phyloP scores from a whole-genome alignment of 2,113 vertebrate genomes.

The Ellobius talpinus region DNA sequence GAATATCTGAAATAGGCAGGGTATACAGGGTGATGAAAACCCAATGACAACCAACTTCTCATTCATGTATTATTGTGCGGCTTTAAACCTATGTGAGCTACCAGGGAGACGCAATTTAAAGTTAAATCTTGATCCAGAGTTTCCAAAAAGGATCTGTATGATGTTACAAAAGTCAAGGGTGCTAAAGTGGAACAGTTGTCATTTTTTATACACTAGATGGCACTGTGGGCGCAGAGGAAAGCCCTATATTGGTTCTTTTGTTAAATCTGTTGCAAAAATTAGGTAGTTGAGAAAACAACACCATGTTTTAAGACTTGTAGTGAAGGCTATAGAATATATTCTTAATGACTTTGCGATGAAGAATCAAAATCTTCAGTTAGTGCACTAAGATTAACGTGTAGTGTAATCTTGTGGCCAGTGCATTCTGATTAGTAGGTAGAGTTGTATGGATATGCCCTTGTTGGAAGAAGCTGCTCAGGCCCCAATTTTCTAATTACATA shows the following conservation, averaged over 20 bases:
- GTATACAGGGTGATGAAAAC: conserved; percentile 25
- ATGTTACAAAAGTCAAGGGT: conserved; percentile 35
- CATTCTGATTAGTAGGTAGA: neutral
- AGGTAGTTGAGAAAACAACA: conserved; percentile 45
- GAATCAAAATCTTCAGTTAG: neutral
- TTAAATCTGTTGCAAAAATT: conserved; percentile 69
- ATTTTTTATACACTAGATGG: conserved; percentile 83
- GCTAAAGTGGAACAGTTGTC: conserved; percentile 34
- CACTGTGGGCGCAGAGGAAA: conserved; percentile 86
- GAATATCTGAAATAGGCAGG: conserved; percentile 26
- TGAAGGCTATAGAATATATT: conserved; percentile 42
- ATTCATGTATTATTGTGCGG: neutral
- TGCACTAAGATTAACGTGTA: neutral
- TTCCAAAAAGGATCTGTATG: conserved; percentile 22
- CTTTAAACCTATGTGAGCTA: conserved; percentile 34
- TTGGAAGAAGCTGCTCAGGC: conserved; percentile 26
- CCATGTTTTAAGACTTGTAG: conserved; percentile 58
- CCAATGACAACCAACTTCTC: conserved; percentile 22
- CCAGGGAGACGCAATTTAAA: conserved; percentile 45
- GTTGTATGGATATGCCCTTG: neutral
- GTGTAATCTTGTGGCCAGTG: conserved; percentile 27
- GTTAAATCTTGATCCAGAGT: conserved; percentile 32
- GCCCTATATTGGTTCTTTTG: conserved; percentile 72
- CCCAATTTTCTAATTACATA: conserved; percentile 50
- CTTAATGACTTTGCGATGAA: conserved; percentile 60